A percentile compares a stretch with the other conserved stretches of the same genome.
Conservation (phyloP, 1,140 invertebrate genomes). For the Sesamia nonagrioides region DNA sequence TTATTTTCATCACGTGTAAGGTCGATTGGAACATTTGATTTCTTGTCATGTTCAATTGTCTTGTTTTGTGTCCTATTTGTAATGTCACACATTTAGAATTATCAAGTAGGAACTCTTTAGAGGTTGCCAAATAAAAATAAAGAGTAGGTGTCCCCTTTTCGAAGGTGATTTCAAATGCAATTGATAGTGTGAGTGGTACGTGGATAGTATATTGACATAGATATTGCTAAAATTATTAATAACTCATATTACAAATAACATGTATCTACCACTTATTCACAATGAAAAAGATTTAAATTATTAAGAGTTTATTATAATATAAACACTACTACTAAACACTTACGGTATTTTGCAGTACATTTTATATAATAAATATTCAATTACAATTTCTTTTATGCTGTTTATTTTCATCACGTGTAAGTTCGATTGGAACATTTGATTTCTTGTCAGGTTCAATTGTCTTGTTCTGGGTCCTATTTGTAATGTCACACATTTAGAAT, state of each 20-base stretch:
- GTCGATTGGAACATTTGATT: slow-evolving; percentile 4
- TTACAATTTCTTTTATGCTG: background rate
- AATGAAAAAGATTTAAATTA: background rate
- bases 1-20: slow-evolving; percentile 19
- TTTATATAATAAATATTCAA: background rate
- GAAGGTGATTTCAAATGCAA: slow-evolving; percentile 1
- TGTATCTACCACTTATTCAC: no score
- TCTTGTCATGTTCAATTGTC: slow-evolving; percentile 22
- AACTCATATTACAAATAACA: no score
- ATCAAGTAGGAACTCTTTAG: background rate
- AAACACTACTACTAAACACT: no score
- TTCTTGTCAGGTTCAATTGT: slow-evolving; percentile 30
- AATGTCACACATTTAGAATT: background rate
- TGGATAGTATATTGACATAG: background rate
- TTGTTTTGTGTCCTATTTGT: slow-evolving; percentile 12
- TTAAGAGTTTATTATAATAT: background rate
- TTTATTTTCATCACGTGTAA: slow-evolving; percentile 22
- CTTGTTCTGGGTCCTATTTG: slow-evolving; percentile 12
- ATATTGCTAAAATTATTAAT: no score
- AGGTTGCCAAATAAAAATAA: background rate
- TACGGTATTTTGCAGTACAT: background rate
- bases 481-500: slow-evolving; percentile 2
- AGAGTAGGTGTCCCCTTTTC: background rate
- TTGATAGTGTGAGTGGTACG: background rate
- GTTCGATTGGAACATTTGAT: slow-evolving; percentile 1